phyloP scores from a whole-genome alignment of 37 sponge, comb jelly and placozoan species.

The Oopsacas minuta region DNA sequence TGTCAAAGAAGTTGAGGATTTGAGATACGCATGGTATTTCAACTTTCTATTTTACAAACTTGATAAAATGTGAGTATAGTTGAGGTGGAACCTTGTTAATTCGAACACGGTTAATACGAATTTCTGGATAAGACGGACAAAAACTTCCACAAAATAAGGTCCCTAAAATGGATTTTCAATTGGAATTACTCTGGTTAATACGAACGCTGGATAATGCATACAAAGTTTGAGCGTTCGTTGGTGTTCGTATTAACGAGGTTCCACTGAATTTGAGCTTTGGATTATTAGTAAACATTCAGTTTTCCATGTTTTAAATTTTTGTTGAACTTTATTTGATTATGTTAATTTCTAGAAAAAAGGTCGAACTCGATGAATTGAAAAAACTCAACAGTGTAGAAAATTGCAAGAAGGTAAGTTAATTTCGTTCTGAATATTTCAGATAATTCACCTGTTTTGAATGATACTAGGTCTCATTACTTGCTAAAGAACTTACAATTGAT shows the following conservation, averaged over 20 bases:
- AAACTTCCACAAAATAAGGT: too few species aligned
- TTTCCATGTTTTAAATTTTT: neutral
- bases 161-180: too few species aligned
- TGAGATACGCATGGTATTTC: constrained; percentile 1
- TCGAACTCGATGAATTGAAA: neutral
- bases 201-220: too few species aligned
- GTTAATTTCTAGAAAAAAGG: neutral
- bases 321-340: neutral
- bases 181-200: too few species aligned
- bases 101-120: too few species aligned
- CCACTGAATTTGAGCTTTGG: too few species aligned
- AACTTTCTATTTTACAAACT: neutral
- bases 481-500: neutral
- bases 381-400: neutral
- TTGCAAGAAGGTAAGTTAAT: neutral
- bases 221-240: too few species aligned
- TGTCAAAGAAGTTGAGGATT: neutral
- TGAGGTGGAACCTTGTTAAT: too few species aligned
- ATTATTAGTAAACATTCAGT: neutral
- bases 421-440: neutral
- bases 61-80: neutral
- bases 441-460: too few species aligned
- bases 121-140: too few species aligned
- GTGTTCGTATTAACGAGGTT: too few species aligned
- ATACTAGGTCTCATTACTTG: neutral